A percentile compares a stretch with the other conserved stretches of the same genome.
phyloP scores from a whole-genome alignment of 1,140 invertebrate species.

The Philotrypesis tridentata region DNA sequence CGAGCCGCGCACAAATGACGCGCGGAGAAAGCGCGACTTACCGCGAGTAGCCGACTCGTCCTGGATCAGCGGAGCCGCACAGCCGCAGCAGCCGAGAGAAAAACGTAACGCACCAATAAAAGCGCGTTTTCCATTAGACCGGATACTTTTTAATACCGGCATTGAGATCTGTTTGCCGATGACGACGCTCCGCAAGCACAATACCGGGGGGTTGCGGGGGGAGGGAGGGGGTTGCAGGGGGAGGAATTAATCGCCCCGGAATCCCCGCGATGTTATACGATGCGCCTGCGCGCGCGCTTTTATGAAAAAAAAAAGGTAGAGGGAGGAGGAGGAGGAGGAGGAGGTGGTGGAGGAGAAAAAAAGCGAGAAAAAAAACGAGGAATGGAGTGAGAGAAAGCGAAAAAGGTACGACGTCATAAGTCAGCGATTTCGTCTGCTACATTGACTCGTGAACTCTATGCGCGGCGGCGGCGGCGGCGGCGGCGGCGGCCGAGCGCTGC shows the following conservation, averaged over 20 bases:
- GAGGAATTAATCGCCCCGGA: slow-evolving; percentile 63
- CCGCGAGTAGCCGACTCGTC: neutral
- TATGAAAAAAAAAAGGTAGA: slow-evolving; percentile 38
- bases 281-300: neutral
- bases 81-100: neutral
- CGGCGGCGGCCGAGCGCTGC: slow-evolving; percentile 14
- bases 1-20: neutral
- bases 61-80: too few species aligned
- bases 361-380: slow-evolving; percentile 23
- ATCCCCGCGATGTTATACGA: slow-evolving; percentile 42
- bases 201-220: too few species aligned
- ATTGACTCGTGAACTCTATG: slow-evolving; percentile 47
- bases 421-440: slow-evolving; percentile 50
- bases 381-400: neutral
- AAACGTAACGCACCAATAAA: neutral
- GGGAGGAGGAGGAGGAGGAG: too few species aligned
- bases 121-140: slow-evolving; percentile 52
- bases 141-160: slow-evolving; percentile 58
- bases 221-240: too few species aligned
- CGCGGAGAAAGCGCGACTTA: neutral
- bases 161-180: slow-evolving; percentile 60
- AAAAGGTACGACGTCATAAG: slow-evolving; percentile 51
- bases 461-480: neutral
- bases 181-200: slow-evolving; percentile 54
- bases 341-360: too few species aligned